Evolutionary conservation across 2,113 vertebrate genomes (phyloP), one percentile per base, ranked within the genome.

Genomic region (Cynocephalus volans): DNA sequence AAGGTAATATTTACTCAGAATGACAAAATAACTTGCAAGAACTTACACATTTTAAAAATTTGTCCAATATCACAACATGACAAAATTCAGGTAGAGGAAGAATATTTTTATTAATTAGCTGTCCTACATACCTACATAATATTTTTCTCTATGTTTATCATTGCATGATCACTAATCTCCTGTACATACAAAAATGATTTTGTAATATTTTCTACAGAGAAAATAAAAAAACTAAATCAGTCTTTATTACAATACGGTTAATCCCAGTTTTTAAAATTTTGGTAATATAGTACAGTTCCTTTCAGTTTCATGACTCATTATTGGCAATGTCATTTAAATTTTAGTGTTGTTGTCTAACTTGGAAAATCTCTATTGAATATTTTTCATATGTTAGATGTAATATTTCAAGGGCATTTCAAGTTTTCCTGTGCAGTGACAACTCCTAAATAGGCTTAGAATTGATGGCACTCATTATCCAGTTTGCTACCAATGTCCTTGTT

Each of bases 341-440:
- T 82, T 88, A 88, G 8, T 3, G 64, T 73, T 95, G 5, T 84
- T 72, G 56, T 86, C 15, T 62, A 77, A 65, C 58, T 77, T 88
- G 48, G 26, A 13, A 90, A 90, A 90, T 1, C 3, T 79, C 48
- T 84, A 83, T 72, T 9, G 79, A 77, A 28, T 88, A 79, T 65
- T 79, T 81, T 87, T 65, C 26, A 64, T 84, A 36, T 77, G 64
- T 67, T 21, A 73, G 8, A 23, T 79, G 2, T 24, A 85, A 85
- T 54, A 90, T 56, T 90, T 62, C 62, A 96, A 77, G n/a, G 33
- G 6, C 8, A 52, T 92, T 94, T 96, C 33, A 88, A 77, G 13
- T 83, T 94, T 90, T 83, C 13, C 17, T 58, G 48, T 91, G 36
- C 13, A 28, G 8, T 52, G 54, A 79, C 24, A 91, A 58, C 24